Percentiles rank a stretch among this genome's conserved stretches.
phyloP scores from a whole-genome alignment of 53 echinoderm and acorn worm species.

The Holothuria leucospilota region DNA sequence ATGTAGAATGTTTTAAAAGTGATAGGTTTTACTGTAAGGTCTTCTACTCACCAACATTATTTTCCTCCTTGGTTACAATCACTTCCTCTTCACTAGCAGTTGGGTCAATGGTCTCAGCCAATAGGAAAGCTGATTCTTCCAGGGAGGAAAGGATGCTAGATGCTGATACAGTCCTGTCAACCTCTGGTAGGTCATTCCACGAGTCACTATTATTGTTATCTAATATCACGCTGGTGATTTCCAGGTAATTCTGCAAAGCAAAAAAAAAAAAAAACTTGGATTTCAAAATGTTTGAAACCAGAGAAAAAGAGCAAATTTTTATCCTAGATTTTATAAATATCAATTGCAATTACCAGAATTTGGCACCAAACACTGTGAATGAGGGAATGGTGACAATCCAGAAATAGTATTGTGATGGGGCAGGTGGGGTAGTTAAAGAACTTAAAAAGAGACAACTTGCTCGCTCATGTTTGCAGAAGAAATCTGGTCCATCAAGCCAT shows the following conservation, averaged over 20 bases:
- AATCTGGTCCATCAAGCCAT: too few relatives aligned
- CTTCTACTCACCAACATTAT: slow-evolving; percentile 85
- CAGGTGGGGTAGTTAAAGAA: too few relatives aligned
- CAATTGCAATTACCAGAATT: too few relatives aligned
- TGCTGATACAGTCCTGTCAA: slow-evolving; percentile 69
- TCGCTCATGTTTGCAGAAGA: too few relatives aligned
- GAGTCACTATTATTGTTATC: slow-evolving; percentile 64
- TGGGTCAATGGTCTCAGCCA: slow-evolving; percentile 70
- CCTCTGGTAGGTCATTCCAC: slow-evolving; percentile 75
- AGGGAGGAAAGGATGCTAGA: slow-evolving; percentile 77
- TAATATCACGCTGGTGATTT: slow-evolving; percentile 76
- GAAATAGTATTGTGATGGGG: too few relatives aligned
- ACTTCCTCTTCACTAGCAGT: slow-evolving; percentile 49
- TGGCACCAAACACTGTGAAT: too few relatives aligned
- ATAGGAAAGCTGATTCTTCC: slow-evolving; percentile 87
- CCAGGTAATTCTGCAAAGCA: slow-evolving; percentile 75
- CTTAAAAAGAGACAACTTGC: too few relatives aligned
- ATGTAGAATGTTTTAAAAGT: background rate
- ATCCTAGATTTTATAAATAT: too few relatives aligned
- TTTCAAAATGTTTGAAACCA: too few relatives aligned
- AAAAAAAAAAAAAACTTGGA: background rate
- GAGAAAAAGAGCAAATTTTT: too few relatives aligned
- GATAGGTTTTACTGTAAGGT: too few relatives aligned
- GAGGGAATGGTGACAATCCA: too few relatives aligned
- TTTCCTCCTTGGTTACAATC: slow-evolving; percentile 67